A percentile compares a stretch with the other conserved stretches of the same genome.
Evolutionary conservation across 2,797 vertebrate species (phyloP).

Genomic region (Argyrosomus regius): DNA sequence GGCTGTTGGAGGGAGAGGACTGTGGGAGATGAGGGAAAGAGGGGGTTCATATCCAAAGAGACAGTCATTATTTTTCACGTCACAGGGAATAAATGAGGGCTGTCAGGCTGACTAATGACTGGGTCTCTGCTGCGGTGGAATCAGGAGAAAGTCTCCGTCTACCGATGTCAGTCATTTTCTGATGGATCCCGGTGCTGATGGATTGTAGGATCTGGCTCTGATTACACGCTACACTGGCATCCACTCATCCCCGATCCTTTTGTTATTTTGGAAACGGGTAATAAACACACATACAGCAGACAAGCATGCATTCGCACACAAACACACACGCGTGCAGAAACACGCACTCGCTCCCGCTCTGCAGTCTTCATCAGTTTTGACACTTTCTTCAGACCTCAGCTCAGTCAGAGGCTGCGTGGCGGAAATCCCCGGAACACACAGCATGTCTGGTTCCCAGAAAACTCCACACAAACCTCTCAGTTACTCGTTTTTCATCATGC

Average conservation of each 20-base stretch:
- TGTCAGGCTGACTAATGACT: slow-evolving; percentile 80
- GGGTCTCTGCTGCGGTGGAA: slow-evolving; percentile 72
- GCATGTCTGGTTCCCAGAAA: slow-evolving; percentile 21
- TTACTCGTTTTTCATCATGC: slow-evolving; percentile 3
- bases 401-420: slow-evolving; percentile 9
- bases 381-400: slow-evolving; percentile 29
- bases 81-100: slow-evolving; percentile 64
- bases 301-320: slow-evolving; percentile 24
- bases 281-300: slow-evolving; percentile 55
- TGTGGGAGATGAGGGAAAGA: neutral
- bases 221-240: slow-evolving; percentile 75
- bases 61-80: slow-evolving; percentile 72
- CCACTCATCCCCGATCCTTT: slow-evolving; percentile 66
- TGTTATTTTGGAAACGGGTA: slow-evolving; percentile 68
- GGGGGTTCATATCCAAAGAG: slow-evolving; percentile 61
- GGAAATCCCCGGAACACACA: slow-evolving; percentile 33
- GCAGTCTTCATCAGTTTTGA: slow-evolving; percentile 49
- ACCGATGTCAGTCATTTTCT: slow-evolving; percentile 62
- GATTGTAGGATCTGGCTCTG: slow-evolving; percentile 76
- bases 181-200: slow-evolving; percentile 66
- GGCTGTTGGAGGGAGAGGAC: slow-evolving; percentile 20
- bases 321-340: neutral
- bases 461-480: slow-evolving; percentile 8
- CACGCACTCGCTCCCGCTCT: slow-evolving; percentile 1
- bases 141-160: slow-evolving; percentile 69